A percentile compares a stretch with the other conserved stretches of the same genome.
Evolutionary conservation across 92 coral and sea anemone genomes (phyloP).

Genomic region (Bergia puertoricense): DNA sequence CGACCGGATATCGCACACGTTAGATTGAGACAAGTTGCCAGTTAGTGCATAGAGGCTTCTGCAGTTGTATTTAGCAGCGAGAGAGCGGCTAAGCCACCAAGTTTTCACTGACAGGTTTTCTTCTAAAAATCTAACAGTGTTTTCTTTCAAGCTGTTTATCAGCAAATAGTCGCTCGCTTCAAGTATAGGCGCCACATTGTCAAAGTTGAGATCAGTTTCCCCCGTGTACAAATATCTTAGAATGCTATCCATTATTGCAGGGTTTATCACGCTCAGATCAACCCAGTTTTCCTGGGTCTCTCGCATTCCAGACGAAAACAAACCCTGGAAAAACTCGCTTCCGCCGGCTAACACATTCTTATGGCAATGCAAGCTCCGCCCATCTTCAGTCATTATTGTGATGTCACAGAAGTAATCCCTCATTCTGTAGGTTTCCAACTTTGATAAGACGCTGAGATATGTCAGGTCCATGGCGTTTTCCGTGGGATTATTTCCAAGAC

Average conservation of each 20-base stretch:
- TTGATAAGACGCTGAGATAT: background rate
- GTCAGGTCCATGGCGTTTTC: background rate
- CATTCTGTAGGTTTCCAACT: slow-evolving; percentile 13
- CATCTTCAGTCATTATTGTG: slow-evolving; percentile 16
- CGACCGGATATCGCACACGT: background rate
- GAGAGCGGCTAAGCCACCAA: slow-evolving; percentile 22
- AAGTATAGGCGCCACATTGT: slow-evolving; percentile 9
- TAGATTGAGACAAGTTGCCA: background rate
- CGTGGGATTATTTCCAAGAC: background rate
- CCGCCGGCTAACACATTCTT: slow-evolving; percentile 24
- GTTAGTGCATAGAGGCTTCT: background rate
- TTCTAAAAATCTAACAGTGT: background rate
- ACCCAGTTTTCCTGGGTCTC: background rate
- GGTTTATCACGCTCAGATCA: slow-evolving; percentile 14
- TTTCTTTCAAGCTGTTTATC: slow-evolving; percentile 21
- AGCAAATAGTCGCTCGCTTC: slow-evolving; percentile 5
- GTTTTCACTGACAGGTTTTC: slow-evolving; percentile 24
- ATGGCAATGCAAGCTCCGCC: background rate
- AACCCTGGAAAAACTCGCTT: slow-evolving; percentile 22
- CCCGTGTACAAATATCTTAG: slow-evolving; percentile 19
- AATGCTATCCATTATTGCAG: background rate
- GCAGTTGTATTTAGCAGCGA: slow-evolving; percentile 29
- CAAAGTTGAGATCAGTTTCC: slow-evolving; percentile 2
- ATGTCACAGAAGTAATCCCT: slow-evolving; percentile 15
- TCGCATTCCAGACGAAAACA: slow-evolving; percentile 20